Evolutionary conservation across 1,140 invertebrate species (phyloP).

Genomic region (Daktulosphaira vitifoliae): DNA sequence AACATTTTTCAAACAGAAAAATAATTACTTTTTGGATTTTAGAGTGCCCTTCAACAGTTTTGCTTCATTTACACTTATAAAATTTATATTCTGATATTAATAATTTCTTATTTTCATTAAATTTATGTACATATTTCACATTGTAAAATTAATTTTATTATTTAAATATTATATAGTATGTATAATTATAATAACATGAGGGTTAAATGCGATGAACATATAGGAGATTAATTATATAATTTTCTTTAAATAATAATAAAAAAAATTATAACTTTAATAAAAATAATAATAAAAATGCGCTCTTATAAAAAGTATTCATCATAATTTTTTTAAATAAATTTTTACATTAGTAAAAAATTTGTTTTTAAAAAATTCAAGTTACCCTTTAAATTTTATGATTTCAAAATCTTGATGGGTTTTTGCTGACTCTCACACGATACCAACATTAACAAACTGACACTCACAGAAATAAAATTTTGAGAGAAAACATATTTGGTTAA

Average conservation of each 20-base stretch:
- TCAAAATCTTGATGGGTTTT: constrained; percentile 21
- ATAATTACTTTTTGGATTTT: background rate
- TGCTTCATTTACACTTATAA: constrained; percentile 12
- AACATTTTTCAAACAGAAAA: background rate
- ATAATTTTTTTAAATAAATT: constrained; percentile 27
- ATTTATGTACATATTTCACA: constrained; percentile 29
- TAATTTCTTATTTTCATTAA: constrained; percentile 30
- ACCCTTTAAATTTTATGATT: constrained; percentile 31
- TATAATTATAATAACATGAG: constrained; percentile 31
- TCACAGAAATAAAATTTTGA: constrained; percentile 30
- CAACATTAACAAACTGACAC: constrained; percentile 32
- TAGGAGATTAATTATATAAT: constrained; percentile 29
- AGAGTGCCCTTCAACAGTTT: background rate
- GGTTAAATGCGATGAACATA: constrained; percentile 30
- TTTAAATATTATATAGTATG: constrained; percentile 31
- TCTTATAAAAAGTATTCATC: constrained; percentile 30
- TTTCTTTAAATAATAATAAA: constrained; percentile 3
- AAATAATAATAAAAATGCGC: constrained; percentile 24
- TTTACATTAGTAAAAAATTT: constrained; percentile 30
- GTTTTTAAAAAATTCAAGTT: constrained; percentile 31
- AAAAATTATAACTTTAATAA: background rate
- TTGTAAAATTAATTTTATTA: background rate
- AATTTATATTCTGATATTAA: constrained; percentile 34
- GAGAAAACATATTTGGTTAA: constrained; percentile 27
- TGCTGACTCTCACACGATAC: constrained; percentile 23